These are phyloP conservation scores for Macroglossus sobrinus DNA, from an alignment of 2,113 vertebrate species.

Conservation along the genomic window DNA sequence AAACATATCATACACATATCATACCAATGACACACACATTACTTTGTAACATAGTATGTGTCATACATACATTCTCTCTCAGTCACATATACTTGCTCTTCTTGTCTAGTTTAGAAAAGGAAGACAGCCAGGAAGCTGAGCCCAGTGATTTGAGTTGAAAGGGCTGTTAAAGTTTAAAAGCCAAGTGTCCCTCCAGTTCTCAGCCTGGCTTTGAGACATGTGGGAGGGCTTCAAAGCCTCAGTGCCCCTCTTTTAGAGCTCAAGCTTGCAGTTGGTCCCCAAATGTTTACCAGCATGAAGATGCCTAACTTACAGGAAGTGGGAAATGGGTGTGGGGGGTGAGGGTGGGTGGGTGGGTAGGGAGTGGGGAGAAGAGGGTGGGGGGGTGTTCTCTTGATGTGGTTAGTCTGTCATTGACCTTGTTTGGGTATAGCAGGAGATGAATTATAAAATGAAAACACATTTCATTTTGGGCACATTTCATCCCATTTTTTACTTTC, in stretches of 20 bases:
- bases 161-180: slow-evolving; percentile 75
- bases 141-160: slow-evolving; percentile 56
- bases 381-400: slow-evolving; percentile 91
- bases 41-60: slow-evolving; percentile 61
- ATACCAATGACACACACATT: slow-evolving; percentile 64
- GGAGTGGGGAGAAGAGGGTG: slow-evolving; percentile 84
- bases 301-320: slow-evolving; percentile 86
- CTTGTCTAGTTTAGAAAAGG: slow-evolving; percentile 44
- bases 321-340: slow-evolving; percentile 84
- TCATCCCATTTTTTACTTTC: slow-evolving; percentile 79
- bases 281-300: slow-evolving; percentile 85
- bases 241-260: slow-evolving; percentile 75
- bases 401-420: slow-evolving; percentile 93
- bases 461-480: slow-evolving; percentile 79
- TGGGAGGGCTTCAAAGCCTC: slow-evolving; percentile 79
- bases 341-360: slow-evolving; percentile 80
- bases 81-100: slow-evolving; percentile 59
- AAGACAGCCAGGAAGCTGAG: slow-evolving; percentile 56
- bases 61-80: slow-evolving; percentile 72
- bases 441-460: slow-evolving; percentile 83
- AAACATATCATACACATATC: slow-evolving; percentile 68
- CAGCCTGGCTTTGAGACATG: slow-evolving; percentile 75
- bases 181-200: slow-evolving; percentile 69
- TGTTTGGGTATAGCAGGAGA: slow-evolving; percentile 82
- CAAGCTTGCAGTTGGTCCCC: slow-evolving; percentile 81